These are phyloP conservation scores for Panagrolaimus sp. DNA, from an alignment of 1,140 invertebrate genomes.

Conservation along the genomic window DNA sequence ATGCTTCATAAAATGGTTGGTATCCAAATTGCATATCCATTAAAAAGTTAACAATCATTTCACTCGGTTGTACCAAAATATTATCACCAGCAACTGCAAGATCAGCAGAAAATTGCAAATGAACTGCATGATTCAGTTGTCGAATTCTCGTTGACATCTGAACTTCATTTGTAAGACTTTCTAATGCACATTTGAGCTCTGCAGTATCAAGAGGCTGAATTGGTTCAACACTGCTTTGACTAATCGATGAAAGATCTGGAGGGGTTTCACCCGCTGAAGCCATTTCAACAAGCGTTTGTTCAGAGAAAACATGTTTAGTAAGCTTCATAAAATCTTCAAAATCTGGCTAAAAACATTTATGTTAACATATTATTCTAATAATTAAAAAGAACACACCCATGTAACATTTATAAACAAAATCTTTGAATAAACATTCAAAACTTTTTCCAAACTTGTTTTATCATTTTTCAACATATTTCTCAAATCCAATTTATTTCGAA, in stretches of 20 bases:
- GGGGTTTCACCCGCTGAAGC: not conserved
- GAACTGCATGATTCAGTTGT: not conserved
- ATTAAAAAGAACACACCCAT: not conserved
- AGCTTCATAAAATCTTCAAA: not conserved
- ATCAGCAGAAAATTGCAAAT: not conserved
- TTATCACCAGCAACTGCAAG: not conserved
- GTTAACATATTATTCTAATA: not conserved
- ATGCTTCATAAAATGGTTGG: not conserved
- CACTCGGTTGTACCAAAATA: not conserved
- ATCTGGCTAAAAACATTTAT: not conserved
- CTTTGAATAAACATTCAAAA: slow-evolving; percentile 7
- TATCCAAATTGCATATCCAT: not conserved
- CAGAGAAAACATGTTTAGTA: not conserved
- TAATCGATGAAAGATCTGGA: not conserved
- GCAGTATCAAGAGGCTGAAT: not conserved
- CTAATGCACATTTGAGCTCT: slow-evolving; percentile 5
- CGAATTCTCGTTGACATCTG: not conserved
- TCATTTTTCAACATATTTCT: not conserved
- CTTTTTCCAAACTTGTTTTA: not conserved
- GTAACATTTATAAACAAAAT: not conserved
- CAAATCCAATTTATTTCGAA: not conserved
- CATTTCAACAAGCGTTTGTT: not conserved
- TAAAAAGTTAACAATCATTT: not conserved
- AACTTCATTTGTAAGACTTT: not conserved
- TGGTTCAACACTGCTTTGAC: not conserved